Evolutionary conservation across 2,113 vertebrate genomes (phyloP).

Genomic region (Chlamydotis undulata): DNA sequence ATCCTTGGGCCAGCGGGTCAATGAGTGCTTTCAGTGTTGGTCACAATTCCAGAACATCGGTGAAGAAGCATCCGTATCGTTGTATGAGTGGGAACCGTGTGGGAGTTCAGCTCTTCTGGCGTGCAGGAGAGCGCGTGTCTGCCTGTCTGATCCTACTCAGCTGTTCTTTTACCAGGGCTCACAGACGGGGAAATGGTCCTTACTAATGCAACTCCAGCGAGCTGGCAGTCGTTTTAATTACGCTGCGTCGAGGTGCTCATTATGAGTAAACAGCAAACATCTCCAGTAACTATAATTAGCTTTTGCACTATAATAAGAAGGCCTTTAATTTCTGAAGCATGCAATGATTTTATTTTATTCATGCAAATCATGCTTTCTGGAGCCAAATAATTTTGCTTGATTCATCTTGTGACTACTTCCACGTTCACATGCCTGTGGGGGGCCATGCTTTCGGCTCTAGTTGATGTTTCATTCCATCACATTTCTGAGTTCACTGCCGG

Average conservation of each 20-base stretch:
- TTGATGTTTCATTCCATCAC: slow-evolving; percentile 61
- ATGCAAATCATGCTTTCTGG: neutral
- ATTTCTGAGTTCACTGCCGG: slow-evolving; percentile 58
- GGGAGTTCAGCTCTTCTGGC: neutral
- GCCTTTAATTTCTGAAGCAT: slow-evolving; percentile 7
- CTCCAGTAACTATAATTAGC: neutral
- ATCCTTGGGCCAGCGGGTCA: neutral
- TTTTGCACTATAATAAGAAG: neutral
- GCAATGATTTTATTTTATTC: neutral
- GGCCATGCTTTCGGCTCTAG: slow-evolving; percentile 61
- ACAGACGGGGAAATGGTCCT: neutral
- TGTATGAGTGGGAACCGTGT: neutral
- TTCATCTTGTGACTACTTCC: neutral
- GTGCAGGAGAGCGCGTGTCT: neutral
- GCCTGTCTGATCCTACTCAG: neutral
- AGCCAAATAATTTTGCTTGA: neutral
- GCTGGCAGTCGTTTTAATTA: neutral
- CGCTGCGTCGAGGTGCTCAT: neutral
- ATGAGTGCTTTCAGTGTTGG: neutral
- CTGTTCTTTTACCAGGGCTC: neutral
- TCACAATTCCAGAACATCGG: neutral
- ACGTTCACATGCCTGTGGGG: neutral
- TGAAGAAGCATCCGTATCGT: neutral
- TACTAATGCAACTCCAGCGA: neutral
- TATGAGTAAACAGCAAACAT: neutral